These are phyloP conservation scores for Lumbricus terrestris DNA, from an alignment of 2,888 invertebrate genomes.

Conservation along the genomic window DNA sequence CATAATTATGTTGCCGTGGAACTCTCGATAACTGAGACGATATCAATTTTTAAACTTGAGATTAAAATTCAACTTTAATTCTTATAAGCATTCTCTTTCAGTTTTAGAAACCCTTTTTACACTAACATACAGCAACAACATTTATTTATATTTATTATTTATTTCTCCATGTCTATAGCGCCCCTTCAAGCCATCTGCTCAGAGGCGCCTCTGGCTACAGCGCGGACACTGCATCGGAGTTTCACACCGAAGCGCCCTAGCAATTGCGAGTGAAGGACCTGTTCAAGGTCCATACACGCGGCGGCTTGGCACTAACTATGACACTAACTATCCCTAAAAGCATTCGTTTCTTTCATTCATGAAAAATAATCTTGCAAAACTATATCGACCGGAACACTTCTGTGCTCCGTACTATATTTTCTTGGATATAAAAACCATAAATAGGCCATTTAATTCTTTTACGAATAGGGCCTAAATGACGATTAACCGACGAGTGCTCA, in stretches of 20 bases:
- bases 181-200: too few relatives aligned
- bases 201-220: too few relatives aligned
- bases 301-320: too few relatives aligned
- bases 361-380: not conserved
- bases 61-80: not conserved
- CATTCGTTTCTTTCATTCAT: not conserved
- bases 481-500: not conserved
- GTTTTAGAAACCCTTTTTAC: not conserved
- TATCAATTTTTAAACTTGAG: not conserved
- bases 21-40: not conserved
- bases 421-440: not conserved
- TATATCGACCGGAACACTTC: not conserved
- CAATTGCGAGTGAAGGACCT: too few relatives aligned
- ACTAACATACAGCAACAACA: not conserved
- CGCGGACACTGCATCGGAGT: too few relatives aligned
- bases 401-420: not conserved
- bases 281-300: too few relatives aligned
- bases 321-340: not conserved
- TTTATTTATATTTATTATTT: too few relatives aligned
- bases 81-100: not conserved
- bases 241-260: too few relatives aligned
- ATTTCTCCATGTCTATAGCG: too few relatives aligned
- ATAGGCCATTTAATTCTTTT: too few relatives aligned
- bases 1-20: too few relatives aligned
- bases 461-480: too few relatives aligned